These are phyloP conservation scores for Dinomys branickii DNA, from an alignment of 2,113 vertebrate species.

Conservation along the genomic window DNA sequence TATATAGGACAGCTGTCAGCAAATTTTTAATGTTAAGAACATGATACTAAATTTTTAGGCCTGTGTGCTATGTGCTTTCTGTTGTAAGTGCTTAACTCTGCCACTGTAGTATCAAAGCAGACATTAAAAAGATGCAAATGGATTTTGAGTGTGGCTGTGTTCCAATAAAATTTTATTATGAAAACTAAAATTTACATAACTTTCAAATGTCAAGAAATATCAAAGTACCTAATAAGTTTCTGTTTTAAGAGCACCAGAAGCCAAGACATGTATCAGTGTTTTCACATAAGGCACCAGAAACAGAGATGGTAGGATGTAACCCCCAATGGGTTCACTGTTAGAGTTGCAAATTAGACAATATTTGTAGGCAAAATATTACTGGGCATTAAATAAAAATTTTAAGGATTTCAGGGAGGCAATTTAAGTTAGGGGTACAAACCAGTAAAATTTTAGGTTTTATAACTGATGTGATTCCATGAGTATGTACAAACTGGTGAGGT, in stretches of 20 bases:
- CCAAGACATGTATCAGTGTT: not conserved
- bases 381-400: not conserved
- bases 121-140: not conserved
- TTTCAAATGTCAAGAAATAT: slow-evolving; percentile 45
- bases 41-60: not conserved
- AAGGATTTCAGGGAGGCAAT: not conserved
- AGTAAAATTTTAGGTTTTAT: slow-evolving; percentile 16
- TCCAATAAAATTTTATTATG: slow-evolving; percentile 9
- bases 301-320: not conserved
- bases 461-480: not conserved
- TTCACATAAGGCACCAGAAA: not conserved
- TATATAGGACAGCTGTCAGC: not conserved
- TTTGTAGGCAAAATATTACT: not conserved
- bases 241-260: slow-evolving; percentile 27
- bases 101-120: not conserved
- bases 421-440: slow-evolving; percentile 4
- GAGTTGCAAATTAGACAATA: not conserved
- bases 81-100: not conserved
- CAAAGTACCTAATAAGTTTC: not conserved
- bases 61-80: not conserved
- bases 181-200: slow-evolving; percentile 37
- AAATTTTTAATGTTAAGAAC: slow-evolving; percentile 1
- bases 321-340: not conserved
- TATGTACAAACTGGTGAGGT: not conserved
- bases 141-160: not conserved